Conservation (phyloP, 1,140 invertebrate species). For the Psilanteris sp. region DNA sequence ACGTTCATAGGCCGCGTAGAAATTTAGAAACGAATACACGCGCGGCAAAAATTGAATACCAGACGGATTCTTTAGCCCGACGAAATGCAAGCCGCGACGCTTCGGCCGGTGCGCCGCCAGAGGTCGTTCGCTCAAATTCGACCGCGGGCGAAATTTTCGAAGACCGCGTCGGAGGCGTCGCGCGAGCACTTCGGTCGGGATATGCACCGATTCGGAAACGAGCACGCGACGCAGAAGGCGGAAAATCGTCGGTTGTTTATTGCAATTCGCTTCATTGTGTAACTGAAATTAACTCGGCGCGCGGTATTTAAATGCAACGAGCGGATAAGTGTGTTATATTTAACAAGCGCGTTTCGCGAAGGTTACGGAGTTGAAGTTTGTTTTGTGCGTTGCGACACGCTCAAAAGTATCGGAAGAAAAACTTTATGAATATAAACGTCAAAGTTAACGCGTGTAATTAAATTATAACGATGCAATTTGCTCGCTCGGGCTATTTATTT, state of each 20-base stretch:
- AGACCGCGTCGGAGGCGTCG: too few relatives aligned
- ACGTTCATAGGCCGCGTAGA: too few relatives aligned
- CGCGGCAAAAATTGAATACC: too few relatives aligned
- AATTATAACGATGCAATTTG: conserved; percentile 58
- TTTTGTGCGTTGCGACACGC: conserved; percentile 17
- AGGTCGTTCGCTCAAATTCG: too few relatives aligned
- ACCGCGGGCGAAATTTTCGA: too few relatives aligned
- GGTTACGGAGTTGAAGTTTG: conserved; percentile 33
- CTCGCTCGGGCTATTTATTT: conserved; percentile 27
- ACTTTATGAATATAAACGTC: conserved; percentile 34
- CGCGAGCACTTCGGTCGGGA: too few relatives aligned
- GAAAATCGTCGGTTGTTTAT: conserved; percentile 20
- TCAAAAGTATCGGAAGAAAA: conserved; percentile 24
- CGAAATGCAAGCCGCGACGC: too few relatives aligned
- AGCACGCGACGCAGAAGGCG: conserved; percentile 1
- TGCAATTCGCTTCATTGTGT: conserved; percentile 19
- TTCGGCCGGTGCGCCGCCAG: too few relatives aligned
- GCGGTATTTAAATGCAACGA: conserved; percentile 28
- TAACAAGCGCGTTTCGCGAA: conserved; percentile 24
- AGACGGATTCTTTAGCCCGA: too few relatives aligned
- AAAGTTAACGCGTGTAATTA: conserved; percentile 46
- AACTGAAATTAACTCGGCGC: conserved; percentile 11
- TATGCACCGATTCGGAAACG: too few relatives aligned
- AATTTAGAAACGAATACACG: too few relatives aligned
- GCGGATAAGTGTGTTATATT: conserved; percentile 30